These are phyloP conservation scores for Hirtodrosophila histrioides DNA, from an alignment of 2,888 invertebrate genomes.

Conservation along the genomic window DNA sequence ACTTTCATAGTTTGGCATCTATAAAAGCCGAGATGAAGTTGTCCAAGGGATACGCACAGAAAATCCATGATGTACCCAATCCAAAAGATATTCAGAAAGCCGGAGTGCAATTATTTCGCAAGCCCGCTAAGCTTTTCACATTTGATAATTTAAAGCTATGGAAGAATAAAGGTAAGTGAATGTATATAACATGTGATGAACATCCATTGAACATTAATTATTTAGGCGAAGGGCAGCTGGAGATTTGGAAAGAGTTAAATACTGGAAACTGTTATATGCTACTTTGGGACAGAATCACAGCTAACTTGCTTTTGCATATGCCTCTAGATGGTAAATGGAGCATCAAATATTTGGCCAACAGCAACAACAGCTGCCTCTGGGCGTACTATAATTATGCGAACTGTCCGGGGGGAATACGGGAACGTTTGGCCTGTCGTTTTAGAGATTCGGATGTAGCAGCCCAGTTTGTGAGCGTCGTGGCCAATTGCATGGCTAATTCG, in stretches of 20 bases:
- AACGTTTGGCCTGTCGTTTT: slow-evolving; percentile 47
- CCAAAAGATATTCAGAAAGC: slow-evolving; percentile 9
- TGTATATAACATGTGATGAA: not conserved
- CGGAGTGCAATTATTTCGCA: slow-evolving; percentile 35
- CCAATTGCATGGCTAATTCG: slow-evolving; percentile 7
- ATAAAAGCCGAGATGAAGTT: too few relatives aligned
- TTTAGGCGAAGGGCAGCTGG: slow-evolving; percentile 43
- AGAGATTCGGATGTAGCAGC: slow-evolving; percentile 28
- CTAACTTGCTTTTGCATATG: slow-evolving; percentile 40
- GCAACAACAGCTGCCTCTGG: slow-evolving; percentile 44
- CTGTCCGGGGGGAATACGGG: slow-evolving; percentile 28
- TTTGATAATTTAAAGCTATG: slow-evolving; percentile 36
- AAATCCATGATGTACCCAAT: slow-evolving; percentile 9
- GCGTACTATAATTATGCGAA: slow-evolving; percentile 40
- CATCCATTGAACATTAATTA: not conserved
- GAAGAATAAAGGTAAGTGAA: slow-evolving; percentile 33
- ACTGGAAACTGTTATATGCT: slow-evolving; percentile 25
- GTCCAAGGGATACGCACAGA: not conserved
- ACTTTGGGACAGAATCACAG: slow-evolving; percentile 30
- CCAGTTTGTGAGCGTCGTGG: slow-evolving; percentile 30
- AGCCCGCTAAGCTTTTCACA: slow-evolving; percentile 26
- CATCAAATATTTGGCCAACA: slow-evolving; percentile 30
- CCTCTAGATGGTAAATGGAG: slow-evolving; percentile 33
- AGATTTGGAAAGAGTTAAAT: slow-evolving; percentile 31
- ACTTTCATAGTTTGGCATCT: too few relatives aligned